phyloP scores from a whole-genome alignment of 2,888 invertebrate species.

The Amphipyra tragopoginis region DNA sequence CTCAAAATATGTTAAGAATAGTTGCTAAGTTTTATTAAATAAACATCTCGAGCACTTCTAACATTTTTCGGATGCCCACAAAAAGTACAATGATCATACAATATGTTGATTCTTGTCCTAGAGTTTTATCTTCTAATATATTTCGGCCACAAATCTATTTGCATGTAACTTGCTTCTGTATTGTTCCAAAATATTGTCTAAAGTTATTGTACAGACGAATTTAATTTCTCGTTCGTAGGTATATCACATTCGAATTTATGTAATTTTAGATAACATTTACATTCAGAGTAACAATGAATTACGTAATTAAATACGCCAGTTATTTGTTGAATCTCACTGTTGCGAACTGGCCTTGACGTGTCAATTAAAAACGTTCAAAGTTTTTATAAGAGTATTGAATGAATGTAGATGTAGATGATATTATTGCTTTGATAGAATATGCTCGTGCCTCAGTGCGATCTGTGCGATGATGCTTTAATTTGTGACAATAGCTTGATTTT shows the following conservation, averaged over 20 bases:
- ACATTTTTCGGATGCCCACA: slow-evolving; percentile 85
- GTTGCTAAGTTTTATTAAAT: slow-evolving; percentile 69
- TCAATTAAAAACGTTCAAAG: slow-evolving; percentile 84
- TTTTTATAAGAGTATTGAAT: slow-evolving; percentile 71
- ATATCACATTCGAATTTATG: slow-evolving; percentile 82
- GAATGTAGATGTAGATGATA: slow-evolving; percentile 67
- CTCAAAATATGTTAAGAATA: slow-evolving; percentile 77
- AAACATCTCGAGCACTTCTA: slow-evolving; percentile 71
- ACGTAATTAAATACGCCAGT: slow-evolving; percentile 59
- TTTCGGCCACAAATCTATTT: slow-evolving; percentile 82
- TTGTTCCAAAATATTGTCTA: slow-evolving; percentile 56
- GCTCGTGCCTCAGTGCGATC: slow-evolving; percentile 79
- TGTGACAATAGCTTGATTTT: slow-evolving; percentile 47
- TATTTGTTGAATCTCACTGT: slow-evolving; percentile 60
- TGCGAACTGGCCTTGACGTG: slow-evolving; percentile 70
- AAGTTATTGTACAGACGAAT: slow-evolving; percentile 73
- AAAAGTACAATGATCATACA: slow-evolving; percentile 84
- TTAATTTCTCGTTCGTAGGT: slow-evolving; percentile 67
- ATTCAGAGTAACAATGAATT: slow-evolving; percentile 65
- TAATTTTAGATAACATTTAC: slow-evolving; percentile 84
- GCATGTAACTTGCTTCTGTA: slow-evolving; percentile 73
- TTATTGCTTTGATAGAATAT: slow-evolving; percentile 70
- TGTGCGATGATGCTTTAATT: slow-evolving; percentile 70
- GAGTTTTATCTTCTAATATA: slow-evolving; percentile 82
- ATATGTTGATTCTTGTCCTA: slow-evolving; percentile 79